phyloP scores from a whole-genome alignment of 2,113 vertebrate species.

The Balaeniceps rex region DNA sequence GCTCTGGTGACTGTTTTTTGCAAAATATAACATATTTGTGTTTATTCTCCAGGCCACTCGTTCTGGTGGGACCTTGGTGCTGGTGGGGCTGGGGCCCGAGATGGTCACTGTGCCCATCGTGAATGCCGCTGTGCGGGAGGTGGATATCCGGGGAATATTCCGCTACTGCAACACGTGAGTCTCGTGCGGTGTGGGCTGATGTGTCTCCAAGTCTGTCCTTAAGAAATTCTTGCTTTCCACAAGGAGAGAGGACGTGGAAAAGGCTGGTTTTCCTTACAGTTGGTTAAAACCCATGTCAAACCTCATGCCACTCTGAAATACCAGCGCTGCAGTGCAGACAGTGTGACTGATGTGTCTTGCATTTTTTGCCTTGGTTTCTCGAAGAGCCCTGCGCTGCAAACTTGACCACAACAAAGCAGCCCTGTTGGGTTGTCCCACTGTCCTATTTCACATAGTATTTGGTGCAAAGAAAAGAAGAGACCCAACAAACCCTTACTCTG shows the following conservation, averaged over 20 bases:
- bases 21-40: not conserved
- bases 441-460: not conserved
- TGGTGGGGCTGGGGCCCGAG: slow-evolving; percentile 86
- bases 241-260: not conserved
- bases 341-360: not conserved
- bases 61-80: slow-evolving; percentile 88
- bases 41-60: slow-evolving; percentile 78
- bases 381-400: not conserved
- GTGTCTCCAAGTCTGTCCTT: not conserved
- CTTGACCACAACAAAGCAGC: not conserved
- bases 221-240: not conserved
- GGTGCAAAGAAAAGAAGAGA: not conserved
- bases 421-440: not conserved
- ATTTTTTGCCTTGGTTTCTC: not conserved
- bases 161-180: slow-evolving; percentile 98
- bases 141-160: slow-evolving; percentile 94
- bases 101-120: slow-evolving; percentile 84
- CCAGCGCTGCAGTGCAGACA: not conserved
- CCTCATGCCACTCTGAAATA: not conserved
- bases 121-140: slow-evolving; percentile 81
- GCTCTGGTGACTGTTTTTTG: not conserved
- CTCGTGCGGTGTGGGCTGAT: not conserved
- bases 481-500: not conserved
- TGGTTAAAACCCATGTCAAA: not conserved
- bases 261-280: not conserved